Base-by-base conservation (phyloP, 2,888 invertebrate genomes). In the Lampropteryx suffumata region DNA sequence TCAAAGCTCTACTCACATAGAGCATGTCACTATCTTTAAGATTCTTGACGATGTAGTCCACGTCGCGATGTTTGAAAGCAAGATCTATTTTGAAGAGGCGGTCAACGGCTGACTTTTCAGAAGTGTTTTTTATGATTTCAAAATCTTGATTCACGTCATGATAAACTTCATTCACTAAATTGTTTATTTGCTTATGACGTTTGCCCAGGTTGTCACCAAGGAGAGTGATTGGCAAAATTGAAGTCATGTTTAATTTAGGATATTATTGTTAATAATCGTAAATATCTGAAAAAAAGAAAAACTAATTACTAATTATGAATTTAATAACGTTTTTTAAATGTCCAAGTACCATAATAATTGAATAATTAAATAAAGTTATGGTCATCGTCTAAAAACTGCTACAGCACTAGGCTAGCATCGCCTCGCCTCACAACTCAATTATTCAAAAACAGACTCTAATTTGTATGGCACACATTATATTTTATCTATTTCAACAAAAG, bases 21-120 rank as follows among this genome's bases (percentile, higher is more conserved):
- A 87, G 57, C 78, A 85, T 74, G 44, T 84, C 79, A 11, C 75
- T 69, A 14, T 78, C 69, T 68, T 79, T 80, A 17, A 86, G 59
- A 39, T 67, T 80, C 10, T 63, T 46, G 9, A 83, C 14, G 7
- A 86, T 75, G 44, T 70, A 86, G 10, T 79, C 67, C 0, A 77
- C 62, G 49, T 82, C 55, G 46, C 61, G 71, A 11, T 68, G 55
- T 56, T 75, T 71, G 7, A 67, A 73, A 2, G 87, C 84, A 1
- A 86, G 56, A 24, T 63, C 62, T 26, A 66, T 64, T 47, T 64
- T 66, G 36, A 64, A 63, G n/a, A 66, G 50, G 8, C 59, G 46
- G 30, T 66, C 66, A 3, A 66, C 35, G 7, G 58, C 48, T 0
- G 58, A 44, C 14, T 12, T 41, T 44, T 63, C 62, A 30, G 41